These are phyloP conservation scores for Xiphophorus birchmanni DNA, from an alignment of 2,797 vertebrate species.

Conservation along the genomic window DNA sequence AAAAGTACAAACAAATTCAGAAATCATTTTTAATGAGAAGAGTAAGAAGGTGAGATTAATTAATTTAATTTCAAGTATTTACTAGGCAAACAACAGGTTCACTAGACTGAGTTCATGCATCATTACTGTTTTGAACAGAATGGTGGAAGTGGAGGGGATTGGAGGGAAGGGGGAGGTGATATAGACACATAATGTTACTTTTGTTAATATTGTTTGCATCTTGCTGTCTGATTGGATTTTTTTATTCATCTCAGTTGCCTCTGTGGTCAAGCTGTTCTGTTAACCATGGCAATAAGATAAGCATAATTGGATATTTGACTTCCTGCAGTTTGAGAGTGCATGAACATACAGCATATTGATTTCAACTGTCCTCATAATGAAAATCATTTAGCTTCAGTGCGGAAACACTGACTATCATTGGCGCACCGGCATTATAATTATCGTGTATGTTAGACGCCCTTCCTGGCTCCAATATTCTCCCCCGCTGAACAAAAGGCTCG, in stretches of 20 bases:
- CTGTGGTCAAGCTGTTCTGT: conserved; percentile 51
- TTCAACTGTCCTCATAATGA: conserved; percentile 67
- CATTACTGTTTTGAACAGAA: background rate
- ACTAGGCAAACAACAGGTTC: background rate
- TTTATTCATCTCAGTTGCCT: conserved; percentile 15
- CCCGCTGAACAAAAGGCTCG: conserved; percentile 43
- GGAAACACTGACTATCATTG: conserved; percentile 40
- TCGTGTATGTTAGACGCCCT: conserved; percentile 41
- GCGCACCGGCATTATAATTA: conserved; percentile 50
- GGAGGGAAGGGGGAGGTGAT: background rate
- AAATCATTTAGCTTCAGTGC: conserved; percentile 67
- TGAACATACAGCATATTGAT: conserved; percentile 70
- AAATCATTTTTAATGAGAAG: background rate
- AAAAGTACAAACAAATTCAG: background rate
- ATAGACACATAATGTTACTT: conserved; percentile 2
- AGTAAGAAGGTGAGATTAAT: background rate
- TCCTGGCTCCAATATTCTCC: conserved; percentile 25
- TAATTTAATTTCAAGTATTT: background rate
- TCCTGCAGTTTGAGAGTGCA: conserved; percentile 49
- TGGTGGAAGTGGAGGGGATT: background rate
- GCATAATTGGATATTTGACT: conserved; percentile 68
- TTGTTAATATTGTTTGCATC: conserved; percentile 23
- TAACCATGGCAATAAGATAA: conserved; percentile 67
- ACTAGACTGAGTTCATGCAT: background rate
- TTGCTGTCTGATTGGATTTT: conserved; percentile 7